Evolutionary conservation across 2,888 invertebrate species (phyloP), one percentile per base, ranked within the genome.

Genomic region (Tridacna gigas): DNA sequence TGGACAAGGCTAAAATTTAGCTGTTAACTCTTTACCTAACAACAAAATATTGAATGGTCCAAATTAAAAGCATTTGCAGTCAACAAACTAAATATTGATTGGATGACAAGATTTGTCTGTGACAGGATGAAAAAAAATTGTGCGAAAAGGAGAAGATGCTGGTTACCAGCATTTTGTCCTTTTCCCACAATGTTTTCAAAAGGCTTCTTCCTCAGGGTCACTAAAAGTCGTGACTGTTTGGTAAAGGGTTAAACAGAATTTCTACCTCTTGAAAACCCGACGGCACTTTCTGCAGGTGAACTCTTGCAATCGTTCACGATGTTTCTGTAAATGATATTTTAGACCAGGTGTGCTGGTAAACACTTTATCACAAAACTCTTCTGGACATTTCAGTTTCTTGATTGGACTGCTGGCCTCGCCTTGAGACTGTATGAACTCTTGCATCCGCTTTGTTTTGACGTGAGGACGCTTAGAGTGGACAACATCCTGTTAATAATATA

Each of bases 401-500:
- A 89, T 89, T 4, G 90, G 89, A 56, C 88, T 88, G 25, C 80
- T 80, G 37, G 86, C 84, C 47, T 91, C 91, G 25, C 86, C 89
- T 75, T 93, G 91, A 28, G 90, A 86, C 63, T 86, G 84, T 28
- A 91, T 89, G 79, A 92, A 94, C 75, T 94, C 93, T 77, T 91
- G 90, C 93, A 94, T 93, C n/a, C 91, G 89, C 80, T 91, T 90
- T n/a, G 94, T 93, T 77, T 90, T 89, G 66, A 93, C 91, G 79
- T 92, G 93, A 47, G 89, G 90, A 60, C 94, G 79, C 84, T 93
- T 93, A 22, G 84, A 86, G 66, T 86, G 83, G 65, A 82, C 61
- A 73, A 88, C 83, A 63, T 87, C 89, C 89, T 89, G 76, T 0
- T 76, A 78, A 71, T 18, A 60, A 67, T 0, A 76, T 26, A 20